Base-by-base conservation (phyloP, 2,113 vertebrate species). In the Lagopus leucura region DNA sequence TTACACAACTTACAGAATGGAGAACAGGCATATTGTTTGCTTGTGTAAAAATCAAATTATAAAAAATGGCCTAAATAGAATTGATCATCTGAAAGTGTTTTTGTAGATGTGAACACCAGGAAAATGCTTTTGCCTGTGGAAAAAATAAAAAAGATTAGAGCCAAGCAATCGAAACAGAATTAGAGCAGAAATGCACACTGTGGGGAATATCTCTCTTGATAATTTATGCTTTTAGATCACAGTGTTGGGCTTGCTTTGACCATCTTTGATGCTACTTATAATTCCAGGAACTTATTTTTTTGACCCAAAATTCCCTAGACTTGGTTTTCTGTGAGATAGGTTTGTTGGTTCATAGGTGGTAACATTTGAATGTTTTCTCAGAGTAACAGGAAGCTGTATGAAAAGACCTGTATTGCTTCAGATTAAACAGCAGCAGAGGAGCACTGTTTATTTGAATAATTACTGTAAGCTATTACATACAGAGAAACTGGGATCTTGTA, bases 11-110 rank as follows among this genome's bases (percentile, higher is more conserved):
- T 77, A 67, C 19, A 90, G 80, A 90, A 86, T 65, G 55, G 22
- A 90, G 40, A 82, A 86, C 52, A 72, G 38, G 79, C 72, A 77
- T 77, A 88, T 80, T 69, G 21, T 74, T 47, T 63, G 52, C 48
- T 77, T 91, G 47, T 78, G 52, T 91, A 94, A 93, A 57, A 92
- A 77, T 27, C 28, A 86, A 91, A 91, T 88, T n/a, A 90, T 94
- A 77, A 80, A 88, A 93, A 93, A 83, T 72, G 43, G 15, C 50
- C 70, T 67, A 84, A 80, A 65, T 81, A 86, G 85, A 88, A 78
- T 13, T 11, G 13, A 93, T 95, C 32, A 81, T 86, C 64, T 77
- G 64, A 86, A 55, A 88, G 28, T 1, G 1, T 80, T 92, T 91
- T 80, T 2, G 6, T 86, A 88, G 75, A 64, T 47, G 45, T 27